Evolutionary conservation across 2,113 vertebrate genomes (phyloP), one percentile per base, ranked within the genome.

Genomic region (Tragulus kanchil): DNA sequence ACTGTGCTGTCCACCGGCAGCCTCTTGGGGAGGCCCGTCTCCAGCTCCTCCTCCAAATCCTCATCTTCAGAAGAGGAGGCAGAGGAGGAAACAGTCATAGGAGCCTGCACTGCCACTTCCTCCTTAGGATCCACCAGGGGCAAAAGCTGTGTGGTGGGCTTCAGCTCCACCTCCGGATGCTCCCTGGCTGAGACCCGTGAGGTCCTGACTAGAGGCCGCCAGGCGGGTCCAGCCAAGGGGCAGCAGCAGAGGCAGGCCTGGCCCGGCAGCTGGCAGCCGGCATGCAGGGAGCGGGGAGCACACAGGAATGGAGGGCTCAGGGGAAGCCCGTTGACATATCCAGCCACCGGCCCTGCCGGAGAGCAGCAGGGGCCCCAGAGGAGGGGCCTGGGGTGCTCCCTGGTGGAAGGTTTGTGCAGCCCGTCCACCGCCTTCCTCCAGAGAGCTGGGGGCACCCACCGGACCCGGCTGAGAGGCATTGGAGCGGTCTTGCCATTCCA

Each of bases 401-500:
- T 97, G 75, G 59, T 89, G 59, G 98, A 95, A 36, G 97, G 96
- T 87, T 96, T 64, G 5, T 94, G 96, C 31, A 99, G 98, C 97
- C 98, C 98, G 67, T 98, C 98, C 85, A 99, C 96, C 8, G 98
- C 98, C 93, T 95, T 98, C 78, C 98, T 98, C 93, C 99, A 98
- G 5, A 98, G 93, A 31, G 97, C 62, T 2, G 98, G 92, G 13
- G 99, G 95, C 96, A 99, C 98, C 98, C 99, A 98, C 86, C 98
- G 85, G 61, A 99, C 99, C 79, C 98, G 97, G 13, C 96, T 97
- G 56, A 31, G 9, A 0, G 99, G 98, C 45, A 99, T 97, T 42
- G 98, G 97, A 31, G 94, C 97, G 85, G 97, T 98, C 84, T 97
- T 98, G 75, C 98, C 98, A 52, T 99, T 99, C 99, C 99, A 99